Evolutionary conservation across 2,113 vertebrate species (phyloP).

Genomic region (Petrocephalus microphthalmus): DNA sequence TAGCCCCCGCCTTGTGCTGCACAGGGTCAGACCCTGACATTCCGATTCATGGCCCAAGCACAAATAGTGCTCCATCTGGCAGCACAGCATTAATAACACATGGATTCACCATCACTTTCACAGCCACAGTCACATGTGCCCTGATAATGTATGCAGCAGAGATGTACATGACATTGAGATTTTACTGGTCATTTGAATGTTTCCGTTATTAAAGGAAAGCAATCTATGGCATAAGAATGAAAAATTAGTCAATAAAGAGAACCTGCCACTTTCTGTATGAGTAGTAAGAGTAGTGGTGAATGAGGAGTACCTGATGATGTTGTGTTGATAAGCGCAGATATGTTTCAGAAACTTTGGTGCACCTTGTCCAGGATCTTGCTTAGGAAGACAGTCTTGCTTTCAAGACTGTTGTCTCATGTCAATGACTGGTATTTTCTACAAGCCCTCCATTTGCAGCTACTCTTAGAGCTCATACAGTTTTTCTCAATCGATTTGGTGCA

Average conservation of each 20-base stretch:
- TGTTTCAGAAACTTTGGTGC: slow-evolving; percentile 5
- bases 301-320: too few relatives aligned
- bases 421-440: slow-evolving; percentile 51
- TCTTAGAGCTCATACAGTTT: too few relatives aligned
- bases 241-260: neutral
- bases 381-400: slow-evolving; percentile 47
- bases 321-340: too few relatives aligned
- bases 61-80: slow-evolving; percentile 50
- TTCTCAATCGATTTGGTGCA: too few relatives aligned
- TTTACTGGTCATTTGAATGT: slow-evolving; percentile 34
- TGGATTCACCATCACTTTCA: slow-evolving; percentile 3
- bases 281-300: neutral
- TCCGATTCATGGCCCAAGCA: slow-evolving; percentile 46
- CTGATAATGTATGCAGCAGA: slow-evolving; percentile 43
- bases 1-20: slow-evolving; percentile 39
- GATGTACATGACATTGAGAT: slow-evolving; percentile 19
- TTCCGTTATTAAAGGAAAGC: slow-evolving; percentile 23
- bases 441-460: slow-evolving; percentile 37
- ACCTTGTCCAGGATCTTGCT: slow-evolving; percentile 64
- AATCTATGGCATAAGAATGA: slow-evolving; percentile 7
- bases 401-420: slow-evolving; percentile 45
- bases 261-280: neutral
- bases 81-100: slow-evolving; percentile 32
- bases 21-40: slow-evolving; percentile 21
- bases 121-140: slow-evolving; percentile 13